These are phyloP conservation scores for Microctenopoma lineatum DNA, from an alignment of 2,797 vertebrate genomes.

Conservation along the genomic window DNA sequence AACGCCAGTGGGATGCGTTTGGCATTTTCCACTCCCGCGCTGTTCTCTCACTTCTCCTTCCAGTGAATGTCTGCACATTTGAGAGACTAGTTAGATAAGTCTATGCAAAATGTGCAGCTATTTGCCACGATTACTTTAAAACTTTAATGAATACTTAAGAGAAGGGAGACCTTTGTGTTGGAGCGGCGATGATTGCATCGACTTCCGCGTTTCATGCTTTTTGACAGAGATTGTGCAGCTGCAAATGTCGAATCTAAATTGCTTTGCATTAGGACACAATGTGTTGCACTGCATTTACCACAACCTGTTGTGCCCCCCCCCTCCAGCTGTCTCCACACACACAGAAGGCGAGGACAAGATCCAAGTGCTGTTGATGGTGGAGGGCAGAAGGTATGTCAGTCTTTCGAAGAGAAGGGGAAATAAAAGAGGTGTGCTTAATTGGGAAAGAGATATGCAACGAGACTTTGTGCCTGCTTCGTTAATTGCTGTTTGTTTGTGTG, in stretches of 20 bases:
- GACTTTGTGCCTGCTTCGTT: constrained; percentile 51
- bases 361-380: constrained; percentile 93
- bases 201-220: constrained; percentile 13
- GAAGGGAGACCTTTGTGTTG: constrained; percentile 7
- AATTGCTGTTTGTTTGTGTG: constrained; percentile 65
- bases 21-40: constrained; percentile 8
- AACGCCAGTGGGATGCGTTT: constrained; percentile 12
- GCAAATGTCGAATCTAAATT: constrained; percentile 38
- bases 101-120: constrained; percentile 32
- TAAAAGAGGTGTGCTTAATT: constrained; percentile 45
- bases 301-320: constrained; percentile 15
- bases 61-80: constrained; percentile 10
- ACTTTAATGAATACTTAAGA: constrained; percentile 24
- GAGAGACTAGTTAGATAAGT: constrained; percentile 16
- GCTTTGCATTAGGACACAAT: constrained; percentile 1
- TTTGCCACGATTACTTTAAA: constrained; percentile 34
- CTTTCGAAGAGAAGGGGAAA: neutral
- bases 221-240: constrained; percentile 13
- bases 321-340: constrained; percentile 88
- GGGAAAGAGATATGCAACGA: constrained; percentile 29
- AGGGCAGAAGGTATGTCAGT: constrained; percentile 90
- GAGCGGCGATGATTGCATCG: constrained; percentile 25
- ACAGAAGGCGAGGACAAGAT: constrained; percentile 91
- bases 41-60: constrained; percentile 1
- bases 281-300: constrained; percentile 4